A percentile compares a stretch with the other conserved stretches of the same genome.
Conservation (phyloP, 1,140 invertebrate species). For the Danaus melanippus region DNA sequence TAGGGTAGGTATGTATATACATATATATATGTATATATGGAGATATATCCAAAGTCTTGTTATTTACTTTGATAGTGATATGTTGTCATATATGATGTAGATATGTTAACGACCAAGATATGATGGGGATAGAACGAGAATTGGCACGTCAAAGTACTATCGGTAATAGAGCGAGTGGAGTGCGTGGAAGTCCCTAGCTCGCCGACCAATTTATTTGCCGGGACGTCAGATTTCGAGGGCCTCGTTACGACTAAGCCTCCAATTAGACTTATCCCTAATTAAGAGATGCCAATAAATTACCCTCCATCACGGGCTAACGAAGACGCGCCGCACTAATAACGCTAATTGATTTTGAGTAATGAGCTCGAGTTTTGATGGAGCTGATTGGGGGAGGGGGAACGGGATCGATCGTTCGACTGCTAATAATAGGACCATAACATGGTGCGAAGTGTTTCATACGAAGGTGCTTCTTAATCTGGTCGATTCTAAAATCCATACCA, state of each 20-base stretch:
- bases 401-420: slow-evolving; percentile 42
- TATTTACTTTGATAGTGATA: too few relatives aligned
- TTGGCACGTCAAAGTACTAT: slow-evolving; percentile 57
- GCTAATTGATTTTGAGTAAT: slow-evolving; percentile 73
- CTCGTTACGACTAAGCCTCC: slow-evolving; percentile 73
- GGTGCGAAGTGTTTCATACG: slow-evolving; percentile 14
- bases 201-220: slow-evolving; percentile 66
- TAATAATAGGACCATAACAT: slow-evolving; percentile 19
- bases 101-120: too few relatives aligned
- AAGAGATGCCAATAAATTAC: slow-evolving; percentile 75
- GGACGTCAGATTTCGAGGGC: slow-evolving; percentile 70
- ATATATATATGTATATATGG: too few relatives aligned
- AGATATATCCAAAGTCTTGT: too few relatives aligned
- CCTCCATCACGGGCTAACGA: slow-evolving; percentile 72
- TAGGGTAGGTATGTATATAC: too few relatives aligned
- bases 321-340: slow-evolving; percentile 70
- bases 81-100: too few relatives aligned
- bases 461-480: slow-evolving; percentile 14
- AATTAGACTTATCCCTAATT: slow-evolving; percentile 75
- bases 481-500: slow-evolving; percentile 6
- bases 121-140: slow-evolving; percentile 21
- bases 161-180: slow-evolving; percentile 40
- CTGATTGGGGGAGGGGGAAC: slow-evolving; percentile 50
- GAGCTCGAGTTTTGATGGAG: slow-evolving; percentile 68
- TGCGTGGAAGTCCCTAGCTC: slow-evolving; percentile 41